phyloP scores from a whole-genome alignment of 2,797 vertebrate genomes.

The Aplochiton taeniatus region DNA sequence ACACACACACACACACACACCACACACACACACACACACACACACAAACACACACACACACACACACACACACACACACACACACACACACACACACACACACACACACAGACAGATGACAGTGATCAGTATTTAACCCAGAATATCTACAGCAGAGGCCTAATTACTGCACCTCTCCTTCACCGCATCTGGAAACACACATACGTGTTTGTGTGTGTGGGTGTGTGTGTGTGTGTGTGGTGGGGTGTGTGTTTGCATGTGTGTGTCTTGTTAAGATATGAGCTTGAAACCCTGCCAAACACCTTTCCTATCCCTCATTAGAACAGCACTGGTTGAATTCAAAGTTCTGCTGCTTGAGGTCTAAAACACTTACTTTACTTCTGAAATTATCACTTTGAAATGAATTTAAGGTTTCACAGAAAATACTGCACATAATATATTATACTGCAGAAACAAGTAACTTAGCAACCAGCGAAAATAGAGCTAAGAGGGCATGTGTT shows the following conservation, averaged over 20 bases:
- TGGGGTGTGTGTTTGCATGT: conserved; percentile 6
- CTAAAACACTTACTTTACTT: no score
- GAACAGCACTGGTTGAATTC: no score
- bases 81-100: conserved; percentile 5
- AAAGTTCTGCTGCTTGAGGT: no score
- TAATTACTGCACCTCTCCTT: no score
- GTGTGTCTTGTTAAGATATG: background rate
- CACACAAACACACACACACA: background rate
- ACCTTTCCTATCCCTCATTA: background rate
- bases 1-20: conserved; percentile 10
- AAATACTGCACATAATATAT: no score
- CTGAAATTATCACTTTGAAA: no score
- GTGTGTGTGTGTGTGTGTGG: conserved; percentile 3
- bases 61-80: conserved; percentile 1
- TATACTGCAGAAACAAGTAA: no score
- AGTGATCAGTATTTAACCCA: conserved; percentile 39
- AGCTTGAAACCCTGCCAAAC: no score
- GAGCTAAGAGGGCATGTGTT: no score
- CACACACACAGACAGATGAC: conserved; percentile 3
- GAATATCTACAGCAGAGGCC: conserved; percentile 22
- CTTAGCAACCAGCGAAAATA: no score
- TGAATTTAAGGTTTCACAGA: no score
- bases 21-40: conserved; percentile 17
- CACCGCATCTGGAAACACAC: conserved; percentile 4
- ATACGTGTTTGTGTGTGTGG: background rate